These are phyloP conservation scores for Microtus richardsoni DNA, from an alignment of 2,113 vertebrate species.

Conservation along the genomic window DNA sequence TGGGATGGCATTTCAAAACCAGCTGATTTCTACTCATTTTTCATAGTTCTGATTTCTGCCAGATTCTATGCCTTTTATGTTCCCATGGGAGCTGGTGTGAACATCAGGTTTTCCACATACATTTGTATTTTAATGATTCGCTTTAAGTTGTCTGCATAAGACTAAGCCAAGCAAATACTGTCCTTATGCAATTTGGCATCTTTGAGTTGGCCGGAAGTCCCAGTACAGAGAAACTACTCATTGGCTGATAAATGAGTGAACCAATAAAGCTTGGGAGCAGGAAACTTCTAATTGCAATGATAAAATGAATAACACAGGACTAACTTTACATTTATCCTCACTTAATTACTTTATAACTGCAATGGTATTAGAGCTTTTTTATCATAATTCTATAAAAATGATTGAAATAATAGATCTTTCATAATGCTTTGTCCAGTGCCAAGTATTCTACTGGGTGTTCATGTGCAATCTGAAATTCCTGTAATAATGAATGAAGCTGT, in stretches of 20 bases:
- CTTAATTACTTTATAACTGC: constrained; percentile 71
- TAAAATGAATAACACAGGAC: constrained; percentile 52
- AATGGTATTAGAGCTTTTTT: constrained; percentile 52
- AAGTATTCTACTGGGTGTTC: constrained; percentile 46
- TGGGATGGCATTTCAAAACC: not conserved
- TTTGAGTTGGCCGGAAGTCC: not conserved
- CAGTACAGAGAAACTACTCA: constrained; percentile 2
- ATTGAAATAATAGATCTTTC: constrained; percentile 62
- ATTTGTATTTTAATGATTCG: constrained; percentile 30
- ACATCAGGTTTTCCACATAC: not conserved
- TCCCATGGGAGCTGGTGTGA: not conserved
- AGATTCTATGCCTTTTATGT: not conserved
- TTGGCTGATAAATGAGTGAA: constrained; percentile 36
- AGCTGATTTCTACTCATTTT: not conserved
- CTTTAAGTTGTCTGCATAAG: constrained; percentile 18
- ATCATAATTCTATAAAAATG: constrained; percentile 63
- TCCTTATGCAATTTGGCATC: not conserved
- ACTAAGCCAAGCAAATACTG: not conserved
- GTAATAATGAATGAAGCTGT: constrained; percentile 48
- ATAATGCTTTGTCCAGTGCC: constrained; percentile 40
- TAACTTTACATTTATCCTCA: constrained; percentile 53
- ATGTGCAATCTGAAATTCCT: constrained; percentile 3
- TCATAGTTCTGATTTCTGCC: not conserved
- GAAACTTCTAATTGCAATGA: constrained; percentile 44
- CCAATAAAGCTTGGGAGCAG: constrained; percentile 22